A percentile compares a stretch with the other conserved stretches of the same genome.
Conservation (phyloP, 2,113 vertebrate species). For the Porphyrio hochstetteri region DNA sequence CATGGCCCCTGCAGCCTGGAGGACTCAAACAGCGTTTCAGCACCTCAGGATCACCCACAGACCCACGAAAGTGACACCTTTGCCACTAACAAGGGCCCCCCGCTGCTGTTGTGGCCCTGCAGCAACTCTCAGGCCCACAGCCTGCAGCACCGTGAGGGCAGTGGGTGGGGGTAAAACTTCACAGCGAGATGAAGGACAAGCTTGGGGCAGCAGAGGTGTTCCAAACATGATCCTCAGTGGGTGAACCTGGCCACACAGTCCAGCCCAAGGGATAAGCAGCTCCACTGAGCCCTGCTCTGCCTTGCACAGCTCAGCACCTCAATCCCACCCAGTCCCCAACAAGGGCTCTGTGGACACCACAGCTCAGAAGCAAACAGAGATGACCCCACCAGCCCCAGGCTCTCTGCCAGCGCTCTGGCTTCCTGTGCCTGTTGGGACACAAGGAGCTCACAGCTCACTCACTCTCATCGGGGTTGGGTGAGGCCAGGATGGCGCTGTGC, state of each 20-base stretch:
- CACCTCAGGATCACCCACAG: neutral
- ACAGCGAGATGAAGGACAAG: neutral
- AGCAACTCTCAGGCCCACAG: neutral
- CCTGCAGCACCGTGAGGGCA: neutral
- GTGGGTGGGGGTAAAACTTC: neutral
- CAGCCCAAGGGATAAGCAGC: neutral
- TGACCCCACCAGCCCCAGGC: neutral
- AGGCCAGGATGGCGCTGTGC: conserved; percentile 92
- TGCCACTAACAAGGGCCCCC: neutral
- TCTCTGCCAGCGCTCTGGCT: neutral
- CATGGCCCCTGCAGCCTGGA: neutral
- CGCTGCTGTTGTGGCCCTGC: neutral
- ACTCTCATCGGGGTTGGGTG: conserved; percentile 95
- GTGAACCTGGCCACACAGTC: neutral
- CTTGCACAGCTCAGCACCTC: neutral
- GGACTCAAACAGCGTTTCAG: fast-evolving
- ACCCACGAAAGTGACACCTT: neutral
- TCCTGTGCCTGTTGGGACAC: fast-evolving
- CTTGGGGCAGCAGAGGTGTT: neutral
- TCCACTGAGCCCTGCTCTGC: neutral
- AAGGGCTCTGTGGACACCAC: neutral
- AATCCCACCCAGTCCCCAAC: fast-evolving
- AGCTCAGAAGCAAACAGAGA: neutral
- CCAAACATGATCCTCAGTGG: too few species aligned
- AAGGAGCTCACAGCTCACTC: conserved; percentile 39